Evolutionary conservation across 35 echinoderm and acorn worm species (phyloP), one percentile per base, ranked within the genome.

Genomic region (Apostichopus japonicus): DNA sequence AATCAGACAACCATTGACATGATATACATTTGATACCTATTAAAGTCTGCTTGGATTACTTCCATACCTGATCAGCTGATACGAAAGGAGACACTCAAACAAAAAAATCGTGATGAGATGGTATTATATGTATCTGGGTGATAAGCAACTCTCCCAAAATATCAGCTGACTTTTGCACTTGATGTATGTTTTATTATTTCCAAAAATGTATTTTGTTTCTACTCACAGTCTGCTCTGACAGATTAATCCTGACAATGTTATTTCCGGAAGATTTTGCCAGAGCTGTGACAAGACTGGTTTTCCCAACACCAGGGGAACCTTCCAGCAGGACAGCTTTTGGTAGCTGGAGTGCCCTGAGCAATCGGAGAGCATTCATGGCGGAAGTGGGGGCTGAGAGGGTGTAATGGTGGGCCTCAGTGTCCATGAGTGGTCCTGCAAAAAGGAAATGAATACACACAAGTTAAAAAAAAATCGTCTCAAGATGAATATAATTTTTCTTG

Each of bases 181-280:
- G 33, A 1, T 44, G 33, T 61, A 58, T 8, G 5, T 61, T 61
- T 2, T 61, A 7, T 2, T 61, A 61, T 8, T 44, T 13, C 57
- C 57, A 61, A 61, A 61, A 61, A 8, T 61, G 57, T 80, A 23
- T 33, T 80, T 80, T 33, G 13, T 6, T 33, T 44, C 33, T 14
- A 94, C 97, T 98, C 83, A 98, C 97, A n/a, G 97, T 98, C 53
- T 98, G 97, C 77, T 98, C 97, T 0, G 96, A 98, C 16, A 98
- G 81, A 82, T 98, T 98, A 55, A 98, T 98, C 87, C 97, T 90
- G 25, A 98, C 87, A 7, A 96, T 87, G 15, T 93, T 78, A 78
- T 98, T 93, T 6, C 97, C 97, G 0, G 97, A 96, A 33, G 94
- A 95, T 56, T 94, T 98, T 23, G 97, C 94, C 55, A 96, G 23